These are phyloP conservation scores for Malthinus flaveolus DNA, from an alignment of 2,888 invertebrate species.

Conservation along the genomic window DNA sequence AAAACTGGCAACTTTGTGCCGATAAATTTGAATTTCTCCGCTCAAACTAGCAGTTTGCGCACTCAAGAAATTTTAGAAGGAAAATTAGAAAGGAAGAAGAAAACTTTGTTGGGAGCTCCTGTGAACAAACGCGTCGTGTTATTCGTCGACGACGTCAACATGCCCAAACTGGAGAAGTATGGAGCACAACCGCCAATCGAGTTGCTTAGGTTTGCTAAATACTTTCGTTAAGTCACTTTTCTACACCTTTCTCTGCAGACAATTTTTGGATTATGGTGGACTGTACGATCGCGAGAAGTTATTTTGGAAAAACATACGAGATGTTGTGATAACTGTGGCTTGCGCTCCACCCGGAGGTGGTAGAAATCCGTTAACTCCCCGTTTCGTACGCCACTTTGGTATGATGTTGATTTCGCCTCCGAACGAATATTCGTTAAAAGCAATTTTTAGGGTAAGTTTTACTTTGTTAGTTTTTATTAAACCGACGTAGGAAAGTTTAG, in stretches of 20 bases:
- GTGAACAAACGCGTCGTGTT: constrained; percentile 79
- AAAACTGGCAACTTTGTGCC: constrained; percentile 68
- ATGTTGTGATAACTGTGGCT: constrained; percentile 80
- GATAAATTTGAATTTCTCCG: constrained; percentile 84
- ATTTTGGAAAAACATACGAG: constrained; percentile 86
- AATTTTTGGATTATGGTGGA: constrained; percentile 77
- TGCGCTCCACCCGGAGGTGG: constrained; percentile 93
- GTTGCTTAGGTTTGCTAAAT: constrained; percentile 65
- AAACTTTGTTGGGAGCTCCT: constrained; percentile 80
- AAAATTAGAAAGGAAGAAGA: constrained; percentile 81
- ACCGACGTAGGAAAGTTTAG: constrained; percentile 46
- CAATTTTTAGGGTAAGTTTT: constrained; percentile 69
- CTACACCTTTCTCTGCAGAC: constrained; percentile 54
- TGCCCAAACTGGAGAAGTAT: constrained; percentile 85
- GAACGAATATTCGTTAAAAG: constrained; percentile 72
- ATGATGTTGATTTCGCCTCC: constrained; percentile 84
- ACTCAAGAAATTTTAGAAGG: constrained; percentile 87
- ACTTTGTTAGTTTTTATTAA: background rate
- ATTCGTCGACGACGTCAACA: constrained; percentile 91
- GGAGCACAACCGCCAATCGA: constrained; percentile 93
- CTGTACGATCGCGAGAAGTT: constrained; percentile 86
- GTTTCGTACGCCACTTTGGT: constrained; percentile 88
- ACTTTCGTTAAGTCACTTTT: background rate
- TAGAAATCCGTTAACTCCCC: constrained; percentile 78
- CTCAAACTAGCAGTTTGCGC: constrained; percentile 83